These are phyloP conservation scores for Isurus oxyrinchus DNA, from an alignment of 2,113 vertebrate species.

Conservation along the genomic window DNA sequence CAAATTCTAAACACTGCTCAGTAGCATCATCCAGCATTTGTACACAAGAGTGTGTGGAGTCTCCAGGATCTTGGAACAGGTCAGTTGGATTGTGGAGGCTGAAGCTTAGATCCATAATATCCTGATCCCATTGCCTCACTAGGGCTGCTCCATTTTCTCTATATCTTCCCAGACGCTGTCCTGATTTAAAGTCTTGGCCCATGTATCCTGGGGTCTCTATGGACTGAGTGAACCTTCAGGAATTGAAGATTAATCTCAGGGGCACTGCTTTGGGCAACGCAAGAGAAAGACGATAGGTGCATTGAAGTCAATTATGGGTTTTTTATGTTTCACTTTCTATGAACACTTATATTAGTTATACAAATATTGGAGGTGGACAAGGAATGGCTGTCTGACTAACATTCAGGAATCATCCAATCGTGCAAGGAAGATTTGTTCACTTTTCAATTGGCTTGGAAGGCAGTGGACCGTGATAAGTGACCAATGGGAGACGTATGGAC, in stretches of 20 bases:
- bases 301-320: not conserved
- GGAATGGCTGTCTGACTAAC: not conserved
- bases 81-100: not conserved
- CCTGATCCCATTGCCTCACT: not conserved
- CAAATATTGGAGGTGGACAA: not conserved
- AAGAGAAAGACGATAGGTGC: not conserved
- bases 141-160: not conserved
- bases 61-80: not conserved
- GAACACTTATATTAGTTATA: not conserved
- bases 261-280: not conserved
- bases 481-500: not conserved
- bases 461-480: not conserved
- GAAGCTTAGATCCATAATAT: not conserved
- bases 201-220: not conserved
- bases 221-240: not conserved
- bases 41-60: not conserved
- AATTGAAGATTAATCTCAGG: not conserved
- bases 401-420: not conserved
- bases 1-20: not conserved
- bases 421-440: not conserved
- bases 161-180: not conserved
- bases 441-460: not conserved
- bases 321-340: not conserved
- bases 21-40: not conserved
- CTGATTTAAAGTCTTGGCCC: not conserved